These are phyloP conservation scores for Myocastor coypus DNA, from an alignment of 2,113 vertebrate genomes.

Conservation along the genomic window DNA sequence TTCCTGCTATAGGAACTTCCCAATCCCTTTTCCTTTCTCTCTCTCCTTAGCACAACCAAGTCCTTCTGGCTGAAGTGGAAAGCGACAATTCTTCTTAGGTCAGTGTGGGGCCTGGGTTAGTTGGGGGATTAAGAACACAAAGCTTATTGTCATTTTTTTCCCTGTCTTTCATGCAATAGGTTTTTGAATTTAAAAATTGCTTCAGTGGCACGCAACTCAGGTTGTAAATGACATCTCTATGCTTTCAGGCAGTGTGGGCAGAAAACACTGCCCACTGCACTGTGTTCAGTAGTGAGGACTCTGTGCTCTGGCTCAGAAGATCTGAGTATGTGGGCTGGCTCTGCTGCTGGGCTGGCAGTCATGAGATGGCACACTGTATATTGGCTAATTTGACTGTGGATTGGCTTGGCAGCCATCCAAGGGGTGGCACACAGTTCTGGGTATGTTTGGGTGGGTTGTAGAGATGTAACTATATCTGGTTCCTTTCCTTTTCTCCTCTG, in stretches of 20 bases:
- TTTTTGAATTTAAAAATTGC: slow-evolving; percentile 48
- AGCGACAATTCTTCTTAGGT: slow-evolving; percentile 34
- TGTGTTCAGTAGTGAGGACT: background rate
- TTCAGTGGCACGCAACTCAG: slow-evolving; percentile 14
- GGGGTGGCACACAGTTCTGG: background rate
- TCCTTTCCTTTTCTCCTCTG: background rate
- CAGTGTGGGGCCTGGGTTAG: background rate
- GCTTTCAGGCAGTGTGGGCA: background rate
- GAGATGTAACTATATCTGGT: background rate
- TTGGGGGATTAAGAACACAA: background rate
- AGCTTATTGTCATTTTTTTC: slow-evolving; percentile 32
- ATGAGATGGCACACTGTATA: background rate
- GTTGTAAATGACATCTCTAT: background rate
- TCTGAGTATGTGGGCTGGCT: background rate
- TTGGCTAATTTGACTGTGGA: background rate
- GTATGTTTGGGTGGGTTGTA: background rate
- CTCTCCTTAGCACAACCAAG: background rate
- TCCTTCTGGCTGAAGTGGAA: background rate
- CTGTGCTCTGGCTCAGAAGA: background rate
- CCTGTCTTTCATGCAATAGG: background rate
- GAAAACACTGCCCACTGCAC: background rate
- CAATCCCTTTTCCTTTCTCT: background rate
- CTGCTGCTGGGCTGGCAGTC: background rate
- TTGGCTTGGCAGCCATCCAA: background rate
- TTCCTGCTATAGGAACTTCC: background rate